Percentiles rank a stretch among this genome's conserved stretches.
phyloP scores from a whole-genome alignment of 2,797 vertebrate species.

The Dermochelys coriacea region DNA sequence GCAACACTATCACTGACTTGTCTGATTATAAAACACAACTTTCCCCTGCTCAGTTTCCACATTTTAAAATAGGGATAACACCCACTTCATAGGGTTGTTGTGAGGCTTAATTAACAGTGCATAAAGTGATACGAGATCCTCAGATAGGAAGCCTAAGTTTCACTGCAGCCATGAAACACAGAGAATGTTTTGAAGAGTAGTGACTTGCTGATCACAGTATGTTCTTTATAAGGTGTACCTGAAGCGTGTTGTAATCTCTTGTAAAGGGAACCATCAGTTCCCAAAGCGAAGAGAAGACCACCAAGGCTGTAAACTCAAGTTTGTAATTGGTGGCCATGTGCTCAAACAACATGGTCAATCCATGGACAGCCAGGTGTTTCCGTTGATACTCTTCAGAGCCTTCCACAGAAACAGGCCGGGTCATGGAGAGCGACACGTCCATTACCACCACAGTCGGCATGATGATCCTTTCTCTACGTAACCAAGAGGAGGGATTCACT shows the following conservation, averaged over 20 bases:
- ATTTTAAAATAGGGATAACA: not conserved
- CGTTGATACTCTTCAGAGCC: conserved; percentile 95
- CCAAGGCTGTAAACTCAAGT: conserved; percentile 94
- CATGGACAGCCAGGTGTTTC: conserved; percentile 95
- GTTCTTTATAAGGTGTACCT: conserved; percentile 78
- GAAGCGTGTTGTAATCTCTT: conserved; percentile 96
- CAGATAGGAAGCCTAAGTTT: fast-evolving
- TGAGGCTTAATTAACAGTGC: not conserved
- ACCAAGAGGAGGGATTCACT: not conserved
- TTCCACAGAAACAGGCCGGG: conserved; percentile 92
- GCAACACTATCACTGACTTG: not conserved
- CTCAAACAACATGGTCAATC: conserved; percentile 97
- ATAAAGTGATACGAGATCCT: fast-evolving
- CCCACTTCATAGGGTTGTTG: fast-evolving
- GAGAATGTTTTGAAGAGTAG: fast-evolving
- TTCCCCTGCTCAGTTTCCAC: not conserved
- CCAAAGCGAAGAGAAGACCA: conserved; percentile 97
- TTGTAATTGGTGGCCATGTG: conserved; percentile 99
- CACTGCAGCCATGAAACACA: fast-evolving
- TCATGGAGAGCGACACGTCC: conserved; percentile 99
- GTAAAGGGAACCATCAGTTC: conserved; percentile 97
- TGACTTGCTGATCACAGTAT: fast-evolving
- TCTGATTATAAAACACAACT: not conserved
- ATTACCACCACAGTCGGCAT: conserved; percentile 98
- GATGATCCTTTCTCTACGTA: conserved; percentile 38